phyloP scores from a whole-genome alignment of 1,140 invertebrate species.

The Anastrepha ludens region DNA sequence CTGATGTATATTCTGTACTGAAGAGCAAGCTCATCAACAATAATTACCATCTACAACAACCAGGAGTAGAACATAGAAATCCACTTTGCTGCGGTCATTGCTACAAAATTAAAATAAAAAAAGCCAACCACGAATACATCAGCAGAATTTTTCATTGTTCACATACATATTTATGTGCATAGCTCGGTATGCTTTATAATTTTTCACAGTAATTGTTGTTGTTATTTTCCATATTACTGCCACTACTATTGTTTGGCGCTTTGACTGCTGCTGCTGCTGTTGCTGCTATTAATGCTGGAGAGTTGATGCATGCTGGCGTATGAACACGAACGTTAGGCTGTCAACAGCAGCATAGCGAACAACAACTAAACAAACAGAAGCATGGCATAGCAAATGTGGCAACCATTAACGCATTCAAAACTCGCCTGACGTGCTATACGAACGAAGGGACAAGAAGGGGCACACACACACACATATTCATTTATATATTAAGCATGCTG shows the following conservation, averaged over 20 bases:
- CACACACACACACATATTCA: not conserved
- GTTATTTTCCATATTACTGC: constrained; percentile 9
- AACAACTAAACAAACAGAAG: constrained; percentile 3
- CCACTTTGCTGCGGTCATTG: constrained; percentile 32
- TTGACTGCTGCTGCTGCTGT: not conserved
- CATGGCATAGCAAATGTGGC: constrained; percentile 16
- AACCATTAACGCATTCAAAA: not conserved
- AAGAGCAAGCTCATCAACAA: not conserved
- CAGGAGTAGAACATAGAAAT: not conserved
- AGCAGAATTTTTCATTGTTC: too few species aligned
- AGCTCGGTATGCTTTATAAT: not conserved
- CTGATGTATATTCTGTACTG: too few species aligned
- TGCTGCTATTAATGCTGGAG: not conserved
- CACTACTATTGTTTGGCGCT: not conserved
- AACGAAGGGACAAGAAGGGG: not conserved
- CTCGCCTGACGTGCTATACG: not conserved
- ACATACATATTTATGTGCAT: too few species aligned
- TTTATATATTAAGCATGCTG: not conserved
- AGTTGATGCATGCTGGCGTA: not conserved
- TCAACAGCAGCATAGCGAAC: not conserved
- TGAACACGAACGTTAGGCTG: constrained; percentile 13
- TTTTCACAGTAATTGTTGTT: not conserved
- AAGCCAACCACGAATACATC: too few species aligned
- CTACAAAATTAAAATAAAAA: not conserved
- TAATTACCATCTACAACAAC: not conserved